Evolutionary conservation across 2,113 vertebrate species (phyloP).

Genomic region (Bos taurus): ARS-UCD2.0 NC_037345.1:39228501-39229000

Average conservation of each 20-base stretch:
- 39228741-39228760: not conserved
- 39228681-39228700: not conserved
- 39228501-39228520: not conserved
- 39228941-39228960: slow-evolving; percentile 83
- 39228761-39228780: not conserved
- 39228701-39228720: slow-evolving; percentile 5
- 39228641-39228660: not conserved
- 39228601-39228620: not conserved
- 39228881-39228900: not conserved
- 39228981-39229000: slow-evolving; percentile 85
- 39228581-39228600: not conserved
- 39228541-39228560: not conserved
- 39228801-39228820: not conserved
- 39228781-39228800: not conserved
- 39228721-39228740: not conserved
- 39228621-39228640: slow-evolving; percentile 26
- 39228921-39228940: slow-evolving; percentile 79
- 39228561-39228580: slow-evolving; percentile 9
- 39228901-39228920: slow-evolving; percentile 58
- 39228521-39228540: not conserved
- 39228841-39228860: slow-evolving; percentile 35
- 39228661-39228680: slow-evolving; percentile 1
- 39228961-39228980: slow-evolving; percentile 85
- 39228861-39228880: slow-evolving; percentile 15
- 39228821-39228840: slow-evolving; percentile 19